Base-by-base conservation (phyloP, 2,797 vertebrate genomes). In the Malurus leucopterus region DNA sequence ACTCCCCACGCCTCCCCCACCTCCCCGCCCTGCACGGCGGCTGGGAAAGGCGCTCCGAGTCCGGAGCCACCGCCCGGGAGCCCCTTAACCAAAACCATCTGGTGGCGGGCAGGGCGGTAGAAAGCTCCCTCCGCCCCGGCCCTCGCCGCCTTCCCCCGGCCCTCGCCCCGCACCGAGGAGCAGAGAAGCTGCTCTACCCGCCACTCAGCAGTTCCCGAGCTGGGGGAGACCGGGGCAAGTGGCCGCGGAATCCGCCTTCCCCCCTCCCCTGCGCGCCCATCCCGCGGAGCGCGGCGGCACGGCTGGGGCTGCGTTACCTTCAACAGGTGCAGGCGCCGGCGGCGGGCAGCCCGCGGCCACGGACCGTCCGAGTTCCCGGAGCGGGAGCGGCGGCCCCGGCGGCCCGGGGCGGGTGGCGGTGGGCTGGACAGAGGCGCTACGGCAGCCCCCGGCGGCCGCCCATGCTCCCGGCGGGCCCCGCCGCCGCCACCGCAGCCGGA, bases 281-380 rank as follows among this genome's bases (percentile, higher is more conserved):
- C 69, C 86, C 89, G 61, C 41, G 64, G 61, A n/a, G 77, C 78
- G 43, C 78, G 40, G 84, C 63, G 74, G 47, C 65, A 15, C 24
- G 8, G 73, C 8, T 23, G 67, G 64, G 83, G 55, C 78, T 73
- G 78, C 29, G 78, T 86, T 88, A 90, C 91, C 92, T 93, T 86
- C 94, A 94, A 95, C 93, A 95, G 93, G 95, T 95, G 94, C 86
- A 82, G 89, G 77, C 87, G 62, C 82, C 86, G 75, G 73, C 67
- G 43, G 84, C 9, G 38, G 69, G 8, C 11, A 73, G 57, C 61
- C 92, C 36, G 59, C 67, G 58, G 85, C 47, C 41, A 36, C 47
- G 47, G 67, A 69, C 62, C 64, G 36, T 29, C 71, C 54, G 68
- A 53, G 69, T 2, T 34, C 53, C 30, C 44, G 63, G 14, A 26